Percentiles rank a stretch among this genome's conserved stretches.
Evolutionary conservation across 2,797 vertebrate species (phyloP).

Genomic region (Sandelia bainsii): DNA sequence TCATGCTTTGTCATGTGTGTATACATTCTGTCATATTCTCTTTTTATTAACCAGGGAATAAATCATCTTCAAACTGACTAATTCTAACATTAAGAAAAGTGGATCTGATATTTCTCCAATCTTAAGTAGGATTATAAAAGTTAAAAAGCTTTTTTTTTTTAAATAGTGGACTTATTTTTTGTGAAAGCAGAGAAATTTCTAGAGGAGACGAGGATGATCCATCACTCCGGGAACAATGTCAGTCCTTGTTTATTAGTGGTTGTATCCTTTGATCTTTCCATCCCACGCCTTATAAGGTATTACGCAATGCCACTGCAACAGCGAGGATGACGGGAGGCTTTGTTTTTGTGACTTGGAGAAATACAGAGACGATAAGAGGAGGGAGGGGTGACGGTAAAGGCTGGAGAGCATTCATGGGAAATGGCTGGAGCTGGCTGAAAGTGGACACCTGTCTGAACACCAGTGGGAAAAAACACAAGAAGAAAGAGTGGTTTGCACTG

Average conservation of each 20-base stretch:
- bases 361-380: constrained; percentile 23
- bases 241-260: constrained; percentile 33
- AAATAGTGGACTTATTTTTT: background rate
- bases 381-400: background rate
- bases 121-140: no score
- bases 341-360: constrained; percentile 52
- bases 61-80: background rate
- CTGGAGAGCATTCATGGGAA: constrained; percentile 36
- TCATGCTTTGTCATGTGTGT: background rate
- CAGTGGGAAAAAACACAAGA: constrained; percentile 9
- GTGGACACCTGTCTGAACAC: constrained; percentile 54
- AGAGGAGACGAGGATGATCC: constrained; percentile 13
- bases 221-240: constrained; percentile 29
- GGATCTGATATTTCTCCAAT: no score
- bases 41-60: background rate
- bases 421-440: constrained; percentile 39
- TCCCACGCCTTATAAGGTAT: constrained; percentile 65
- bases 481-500: background rate
- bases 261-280: constrained; percentile 57
- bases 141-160: no score
- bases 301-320: constrained; percentile 49
- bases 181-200: background rate
- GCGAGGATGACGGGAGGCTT: constrained; percentile 48
- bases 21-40: background rate
- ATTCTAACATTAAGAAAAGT: background rate